phyloP scores from a whole-genome alignment of 2,113 vertebrate genomes.

The Scomber japonicus region DNA sequence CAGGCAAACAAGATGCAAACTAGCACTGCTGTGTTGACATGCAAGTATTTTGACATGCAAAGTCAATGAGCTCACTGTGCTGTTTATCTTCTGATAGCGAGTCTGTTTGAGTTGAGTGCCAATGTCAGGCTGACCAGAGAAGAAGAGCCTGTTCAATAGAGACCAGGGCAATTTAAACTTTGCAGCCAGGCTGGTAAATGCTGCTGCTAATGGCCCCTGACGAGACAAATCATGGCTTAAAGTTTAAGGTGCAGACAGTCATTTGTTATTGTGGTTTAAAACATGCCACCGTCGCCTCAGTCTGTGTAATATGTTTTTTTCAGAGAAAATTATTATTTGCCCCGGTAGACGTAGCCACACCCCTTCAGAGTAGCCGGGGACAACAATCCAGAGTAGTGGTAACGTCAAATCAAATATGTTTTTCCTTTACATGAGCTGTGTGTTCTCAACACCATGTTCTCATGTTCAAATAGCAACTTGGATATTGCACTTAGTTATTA shows the following conservation, averaged over 20 bases:
- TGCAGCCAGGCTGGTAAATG: not conserved
- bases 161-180: slow-evolving; percentile 43
- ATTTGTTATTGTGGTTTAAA: slow-evolving; percentile 69
- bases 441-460: slow-evolving; percentile 20
- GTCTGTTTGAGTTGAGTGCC: slow-evolving; percentile 55
- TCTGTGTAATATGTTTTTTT: slow-evolving; percentile 39
- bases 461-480: slow-evolving; percentile 19
- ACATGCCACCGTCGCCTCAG: slow-evolving; percentile 22
- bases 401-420: slow-evolving; percentile 56
- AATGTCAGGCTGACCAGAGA: slow-evolving; percentile 67
- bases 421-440: slow-evolving; percentile 5
- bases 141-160: slow-evolving; percentile 9
- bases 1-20: slow-evolving; percentile 75
- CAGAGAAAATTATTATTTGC: slow-evolving; percentile 69
- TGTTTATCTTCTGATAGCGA: slow-evolving; percentile 67
- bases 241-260: slow-evolving; percentile 40
- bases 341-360: slow-evolving; percentile 10
- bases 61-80: slow-evolving; percentile 34
- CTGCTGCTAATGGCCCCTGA: slow-evolving; percentile 35
- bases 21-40: slow-evolving; percentile 1
- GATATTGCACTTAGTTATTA: slow-evolving; percentile 18
- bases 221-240: slow-evolving; percentile 44
- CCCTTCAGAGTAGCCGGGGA: slow-evolving; percentile 16
- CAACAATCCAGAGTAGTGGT: slow-evolving; percentile 7
- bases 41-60: slow-evolving; percentile 49